A percentile compares a stretch with the other conserved stretches of the same genome.
These are phyloP conservation scores for Melierax canorus DNA, from an alignment of 2,113 vertebrate species.

Conservation along the genomic window DNA sequence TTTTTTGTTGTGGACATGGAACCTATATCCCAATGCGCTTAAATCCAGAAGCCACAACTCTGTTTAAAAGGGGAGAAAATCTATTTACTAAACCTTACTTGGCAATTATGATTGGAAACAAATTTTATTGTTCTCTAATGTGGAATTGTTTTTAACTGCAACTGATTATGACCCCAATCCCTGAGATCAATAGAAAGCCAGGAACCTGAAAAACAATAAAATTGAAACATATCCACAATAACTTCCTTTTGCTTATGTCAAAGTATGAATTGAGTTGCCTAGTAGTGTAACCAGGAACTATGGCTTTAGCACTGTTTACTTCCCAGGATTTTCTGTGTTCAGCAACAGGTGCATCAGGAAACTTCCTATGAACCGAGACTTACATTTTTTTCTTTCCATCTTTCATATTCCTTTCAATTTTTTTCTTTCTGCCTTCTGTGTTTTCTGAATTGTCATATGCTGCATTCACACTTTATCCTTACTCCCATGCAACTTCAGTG, in stretches of 20 bases:
- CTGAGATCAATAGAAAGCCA: not conserved
- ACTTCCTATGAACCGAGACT: not conserved
- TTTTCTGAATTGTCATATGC: not conserved
- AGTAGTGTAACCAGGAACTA: not conserved
- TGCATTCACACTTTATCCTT: not conserved
- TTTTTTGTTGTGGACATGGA: not conserved
- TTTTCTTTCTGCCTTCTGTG: not conserved
- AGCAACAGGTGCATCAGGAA: not conserved
- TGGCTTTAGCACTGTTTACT: not conserved
- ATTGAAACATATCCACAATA: not conserved
- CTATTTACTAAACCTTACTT: not conserved
- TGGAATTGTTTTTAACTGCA: not conserved
- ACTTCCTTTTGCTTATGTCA: not conserved
- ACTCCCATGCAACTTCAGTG: not conserved
- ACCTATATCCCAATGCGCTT: not conserved
- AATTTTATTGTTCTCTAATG: not conserved
- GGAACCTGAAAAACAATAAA: not conserved
- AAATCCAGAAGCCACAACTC: not conserved
- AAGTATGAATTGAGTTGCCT: not conserved
- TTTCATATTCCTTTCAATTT: not conserved
- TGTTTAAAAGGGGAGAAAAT: not conserved
- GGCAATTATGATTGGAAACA: not conserved
- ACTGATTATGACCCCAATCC: not conserved
- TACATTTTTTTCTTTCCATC: not conserved
- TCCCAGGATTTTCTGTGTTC: not conserved